Evolutionary conservation across 2,113 vertebrate species (phyloP).

Genomic region (Cynoglossus semilaevis): DNA sequence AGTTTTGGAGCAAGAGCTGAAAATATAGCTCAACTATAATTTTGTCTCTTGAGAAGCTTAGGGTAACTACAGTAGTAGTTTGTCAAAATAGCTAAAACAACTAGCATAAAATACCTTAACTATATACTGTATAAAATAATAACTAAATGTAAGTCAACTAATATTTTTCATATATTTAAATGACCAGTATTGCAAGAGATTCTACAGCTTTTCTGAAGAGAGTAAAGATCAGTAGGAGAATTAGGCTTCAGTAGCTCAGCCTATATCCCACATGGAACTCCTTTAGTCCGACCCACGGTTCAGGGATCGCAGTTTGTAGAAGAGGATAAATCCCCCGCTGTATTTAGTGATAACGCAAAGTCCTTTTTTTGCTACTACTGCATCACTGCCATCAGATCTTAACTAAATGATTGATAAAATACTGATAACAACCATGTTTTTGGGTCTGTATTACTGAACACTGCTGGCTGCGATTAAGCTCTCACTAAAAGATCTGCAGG

Average conservation of each 20-base stretch:
- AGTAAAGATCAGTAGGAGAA: constrained; percentile 27
- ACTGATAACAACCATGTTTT: constrained; percentile 2
- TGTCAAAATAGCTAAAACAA: too few relatives aligned
- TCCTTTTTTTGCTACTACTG: constrained; percentile 3
- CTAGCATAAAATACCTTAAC: too few relatives aligned
- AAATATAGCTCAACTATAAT: too few relatives aligned
- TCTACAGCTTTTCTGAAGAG: too few relatives aligned
- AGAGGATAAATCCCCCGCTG: constrained; percentile 17
- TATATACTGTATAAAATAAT: too few relatives aligned
- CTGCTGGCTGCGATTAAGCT: background rate
- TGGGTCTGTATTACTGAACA: constrained; percentile 1
- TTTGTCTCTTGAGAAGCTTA: too few relatives aligned
- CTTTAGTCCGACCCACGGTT: constrained; percentile 40
- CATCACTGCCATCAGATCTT: constrained; percentile 13
- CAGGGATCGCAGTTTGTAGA: constrained; percentile 3
- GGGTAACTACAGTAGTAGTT: too few relatives aligned
- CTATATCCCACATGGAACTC: constrained; percentile 36
- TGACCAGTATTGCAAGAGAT: too few relatives aligned
- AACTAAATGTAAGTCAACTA: too few relatives aligned
- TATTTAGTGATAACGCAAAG: constrained; percentile 17
- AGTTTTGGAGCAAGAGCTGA: too few relatives aligned
- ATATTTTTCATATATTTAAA: too few relatives aligned
- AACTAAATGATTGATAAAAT: constrained; percentile 4
- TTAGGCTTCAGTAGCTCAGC: constrained; percentile 19
- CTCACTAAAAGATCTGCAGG: constrained; percentile 2